These are phyloP conservation scores for Bombyx huttoni DNA, from an alignment of 2,888 invertebrate species.

Conservation along the genomic window DNA sequence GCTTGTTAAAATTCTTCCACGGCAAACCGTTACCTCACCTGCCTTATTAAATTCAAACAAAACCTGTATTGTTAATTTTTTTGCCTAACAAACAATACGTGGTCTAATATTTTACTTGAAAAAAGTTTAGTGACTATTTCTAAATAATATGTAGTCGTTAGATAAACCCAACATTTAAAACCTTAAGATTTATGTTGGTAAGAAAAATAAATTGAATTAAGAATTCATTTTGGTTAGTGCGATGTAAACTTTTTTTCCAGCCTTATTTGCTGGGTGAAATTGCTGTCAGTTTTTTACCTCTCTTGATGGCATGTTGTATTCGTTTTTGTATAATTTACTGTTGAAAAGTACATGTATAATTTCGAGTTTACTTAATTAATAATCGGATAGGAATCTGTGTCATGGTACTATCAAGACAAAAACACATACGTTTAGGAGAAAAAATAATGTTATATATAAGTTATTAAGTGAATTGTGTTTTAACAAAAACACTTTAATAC, in stretches of 20 bases:
- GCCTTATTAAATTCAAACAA: constrained; percentile 48
- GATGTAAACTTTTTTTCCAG: no score
- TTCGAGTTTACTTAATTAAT: background rate
- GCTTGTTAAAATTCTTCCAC: constrained; percentile 64
- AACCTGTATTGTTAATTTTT: constrained; percentile 15
- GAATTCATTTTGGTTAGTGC: no score
- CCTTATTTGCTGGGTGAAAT: no score
- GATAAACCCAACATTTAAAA: no score
- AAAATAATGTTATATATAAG: background rate
- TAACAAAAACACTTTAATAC: no score
- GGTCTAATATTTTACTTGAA: background rate
- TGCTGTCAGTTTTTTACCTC: no score
- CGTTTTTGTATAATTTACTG: background rate
- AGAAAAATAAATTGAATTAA: no score
- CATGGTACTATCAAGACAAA: background rate
- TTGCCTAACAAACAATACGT: constrained; percentile 2
- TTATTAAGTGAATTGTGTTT: no score
- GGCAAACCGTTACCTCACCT: constrained; percentile 26
- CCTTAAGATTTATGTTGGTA: no score
- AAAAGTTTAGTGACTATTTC: background rate
- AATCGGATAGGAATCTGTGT: constrained; percentile 1
- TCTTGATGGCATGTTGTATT: no score
- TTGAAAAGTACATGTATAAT: background rate
- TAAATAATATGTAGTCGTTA: no score
- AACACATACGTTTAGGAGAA: background rate